phyloP scores from a whole-genome alignment of 2,888 invertebrate species.

The Auanema sp. region DNA sequence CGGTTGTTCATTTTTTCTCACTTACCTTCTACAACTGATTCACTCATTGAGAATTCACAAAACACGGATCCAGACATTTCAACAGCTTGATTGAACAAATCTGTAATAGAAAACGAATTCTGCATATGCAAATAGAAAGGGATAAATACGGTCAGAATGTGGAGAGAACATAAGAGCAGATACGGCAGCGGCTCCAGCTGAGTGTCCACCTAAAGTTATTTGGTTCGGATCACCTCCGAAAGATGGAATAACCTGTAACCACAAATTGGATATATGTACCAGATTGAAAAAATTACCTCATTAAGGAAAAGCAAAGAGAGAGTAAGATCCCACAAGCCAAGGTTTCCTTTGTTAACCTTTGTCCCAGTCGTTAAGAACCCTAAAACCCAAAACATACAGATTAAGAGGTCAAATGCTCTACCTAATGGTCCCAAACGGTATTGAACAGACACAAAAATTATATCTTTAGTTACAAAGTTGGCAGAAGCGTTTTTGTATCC shows the following conservation, averaged over 20 bases:
- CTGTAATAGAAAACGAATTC: conserved; percentile 21
- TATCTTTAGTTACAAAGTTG: conserved; percentile 39
- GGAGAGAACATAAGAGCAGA: conserved; percentile 47
- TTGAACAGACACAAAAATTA: conserved; percentile 46
- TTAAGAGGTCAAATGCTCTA: conserved; percentile 5
- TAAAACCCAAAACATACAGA: conserved; percentile 6
- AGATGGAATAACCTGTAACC: conserved; percentile 30
- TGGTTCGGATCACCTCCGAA: conserved; percentile 46
- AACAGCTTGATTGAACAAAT: conserved; percentile 45
- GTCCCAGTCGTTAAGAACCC: conserved; percentile 50
- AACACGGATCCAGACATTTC: conserved; percentile 48
- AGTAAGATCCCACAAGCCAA: conserved; percentile 50
- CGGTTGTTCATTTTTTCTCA: too few species aligned
- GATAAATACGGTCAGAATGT: conserved; percentile 43
- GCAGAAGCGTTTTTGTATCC: conserved; percentile 44
- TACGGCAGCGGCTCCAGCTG: conserved; percentile 41
- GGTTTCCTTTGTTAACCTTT: conserved; percentile 40
- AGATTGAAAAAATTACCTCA: conserved; percentile 21
- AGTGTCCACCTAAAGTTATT: conserved; percentile 45
- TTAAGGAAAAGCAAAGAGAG: conserved; percentile 45
- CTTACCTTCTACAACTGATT: conserved; percentile 37
- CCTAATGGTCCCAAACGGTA: conserved; percentile 47
- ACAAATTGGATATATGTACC: background rate
- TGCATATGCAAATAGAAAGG: background rate
- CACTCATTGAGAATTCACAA: conserved; percentile 39